These are phyloP conservation scores for Zosterops japonicus DNA, from an alignment of 2,113 vertebrate genomes.

Conservation along the genomic window DNA sequence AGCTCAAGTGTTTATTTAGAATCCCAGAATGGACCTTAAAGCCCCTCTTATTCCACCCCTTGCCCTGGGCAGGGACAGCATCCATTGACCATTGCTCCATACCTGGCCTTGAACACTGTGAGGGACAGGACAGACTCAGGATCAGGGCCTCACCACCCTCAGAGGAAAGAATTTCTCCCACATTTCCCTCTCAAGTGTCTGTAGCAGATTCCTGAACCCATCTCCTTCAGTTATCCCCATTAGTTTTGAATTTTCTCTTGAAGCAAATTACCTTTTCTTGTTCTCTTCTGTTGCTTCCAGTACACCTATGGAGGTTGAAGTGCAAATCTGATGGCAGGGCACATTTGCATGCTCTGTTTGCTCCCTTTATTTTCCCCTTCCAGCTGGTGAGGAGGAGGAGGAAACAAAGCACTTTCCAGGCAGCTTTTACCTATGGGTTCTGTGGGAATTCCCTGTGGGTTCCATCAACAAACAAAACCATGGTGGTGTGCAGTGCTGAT, in stretches of 20 bases:
- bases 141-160: neutral
- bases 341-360: neutral
- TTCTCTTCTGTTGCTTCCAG: neutral
- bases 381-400: neutral
- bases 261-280: neutral
- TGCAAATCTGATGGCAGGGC: neutral
- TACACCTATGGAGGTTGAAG: neutral
- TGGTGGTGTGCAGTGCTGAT: rapidly evolving
- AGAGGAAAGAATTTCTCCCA: neutral
- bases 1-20: rapidly evolving
- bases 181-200: neutral
- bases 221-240: neutral
- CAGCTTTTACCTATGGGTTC: neutral
- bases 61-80: neutral
- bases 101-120: neutral
- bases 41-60: neutral
- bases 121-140: neutral
- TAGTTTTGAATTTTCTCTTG: neutral
- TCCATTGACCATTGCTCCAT: neutral
- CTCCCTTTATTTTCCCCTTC: neutral
- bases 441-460: neutral
- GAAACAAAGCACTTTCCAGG: neutral
- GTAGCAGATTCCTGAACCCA: neutral
- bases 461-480: neutral
- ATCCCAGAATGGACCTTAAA: neutral